Conservation (phyloP, 1,140 invertebrate genomes). For the Tachypleus tridentatus region DNA sequence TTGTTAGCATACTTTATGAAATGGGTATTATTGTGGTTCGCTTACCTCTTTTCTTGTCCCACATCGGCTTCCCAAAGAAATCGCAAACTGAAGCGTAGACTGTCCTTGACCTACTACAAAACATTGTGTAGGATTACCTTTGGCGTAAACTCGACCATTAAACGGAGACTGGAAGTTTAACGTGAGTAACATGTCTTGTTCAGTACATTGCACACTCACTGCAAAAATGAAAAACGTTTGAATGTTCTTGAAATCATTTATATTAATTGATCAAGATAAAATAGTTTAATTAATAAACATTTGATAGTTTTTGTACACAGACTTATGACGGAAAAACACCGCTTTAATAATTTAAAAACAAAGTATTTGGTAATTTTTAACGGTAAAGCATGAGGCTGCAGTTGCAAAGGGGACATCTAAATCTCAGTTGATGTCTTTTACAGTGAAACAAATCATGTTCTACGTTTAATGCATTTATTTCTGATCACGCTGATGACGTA, state of each 20-base stretch:
- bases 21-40: background rate
- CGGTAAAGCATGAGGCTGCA: too few species aligned
- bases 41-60: constrained; percentile 38
- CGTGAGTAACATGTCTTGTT: constrained; percentile 41
- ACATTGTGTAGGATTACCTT: constrained; percentile 40
- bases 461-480: too few species aligned
- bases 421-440: too few species aligned
- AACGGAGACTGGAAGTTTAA: constrained; percentile 39
- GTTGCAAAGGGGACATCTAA: too few species aligned
- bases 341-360: too few species aligned
- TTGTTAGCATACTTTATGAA: too few species aligned
- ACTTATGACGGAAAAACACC: too few species aligned
- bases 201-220: constrained; percentile 42
- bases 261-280: background rate
- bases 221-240: constrained; percentile 5
- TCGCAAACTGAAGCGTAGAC: constrained; percentile 35
- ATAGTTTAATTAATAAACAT: background rate
- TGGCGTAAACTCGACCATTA: constrained; percentile 41
- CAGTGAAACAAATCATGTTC: too few species aligned
- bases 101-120: constrained; percentile 40
- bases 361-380: too few species aligned
- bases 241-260: background rate
- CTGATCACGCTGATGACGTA: too few species aligned
- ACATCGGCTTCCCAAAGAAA: constrained; percentile 38
- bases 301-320: too few species aligned